These are phyloP conservation scores for Cathartes aura DNA, from an alignment of 2,113 vertebrate species.

Conservation along the genomic window DNA sequence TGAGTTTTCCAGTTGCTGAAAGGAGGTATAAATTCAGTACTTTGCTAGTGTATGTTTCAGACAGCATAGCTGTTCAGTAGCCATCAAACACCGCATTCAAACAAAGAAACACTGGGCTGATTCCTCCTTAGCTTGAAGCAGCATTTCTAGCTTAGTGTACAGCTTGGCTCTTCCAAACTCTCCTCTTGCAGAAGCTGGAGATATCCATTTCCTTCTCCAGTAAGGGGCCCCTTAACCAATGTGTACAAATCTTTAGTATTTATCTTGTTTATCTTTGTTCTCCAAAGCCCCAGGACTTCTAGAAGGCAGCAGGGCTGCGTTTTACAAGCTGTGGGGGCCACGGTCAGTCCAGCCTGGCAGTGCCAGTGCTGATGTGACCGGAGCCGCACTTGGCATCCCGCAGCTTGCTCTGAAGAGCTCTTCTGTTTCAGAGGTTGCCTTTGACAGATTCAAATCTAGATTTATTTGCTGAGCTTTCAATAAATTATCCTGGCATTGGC, in stretches of 20 bases:
- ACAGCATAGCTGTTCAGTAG: no score
- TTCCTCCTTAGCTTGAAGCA: background rate
- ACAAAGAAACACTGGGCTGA: background rate
- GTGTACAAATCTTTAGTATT: background rate
- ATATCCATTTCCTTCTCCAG: background rate
- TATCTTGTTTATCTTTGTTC: background rate
- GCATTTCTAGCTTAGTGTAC: background rate
- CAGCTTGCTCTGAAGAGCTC: background rate
- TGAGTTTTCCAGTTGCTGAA: background rate
- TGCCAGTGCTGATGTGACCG: background rate
- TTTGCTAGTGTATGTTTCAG: background rate
- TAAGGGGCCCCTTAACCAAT: no score
- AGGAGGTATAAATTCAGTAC: background rate
- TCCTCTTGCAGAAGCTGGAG: background rate
- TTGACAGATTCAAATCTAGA: background rate
- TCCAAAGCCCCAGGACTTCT: no score
- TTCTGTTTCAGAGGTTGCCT: background rate
- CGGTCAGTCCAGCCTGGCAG: background rate
- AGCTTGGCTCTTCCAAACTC: background rate
- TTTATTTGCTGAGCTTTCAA: conserved; percentile 17
- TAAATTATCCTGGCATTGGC: background rate
- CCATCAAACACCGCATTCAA: background rate
- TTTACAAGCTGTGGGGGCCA: background rate
- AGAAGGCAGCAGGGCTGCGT: background rate
- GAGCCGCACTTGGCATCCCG: background rate